Evolutionary conservation across 2,113 vertebrate genomes (phyloP).

Genomic region (Chamaea fasciata): DNA sequence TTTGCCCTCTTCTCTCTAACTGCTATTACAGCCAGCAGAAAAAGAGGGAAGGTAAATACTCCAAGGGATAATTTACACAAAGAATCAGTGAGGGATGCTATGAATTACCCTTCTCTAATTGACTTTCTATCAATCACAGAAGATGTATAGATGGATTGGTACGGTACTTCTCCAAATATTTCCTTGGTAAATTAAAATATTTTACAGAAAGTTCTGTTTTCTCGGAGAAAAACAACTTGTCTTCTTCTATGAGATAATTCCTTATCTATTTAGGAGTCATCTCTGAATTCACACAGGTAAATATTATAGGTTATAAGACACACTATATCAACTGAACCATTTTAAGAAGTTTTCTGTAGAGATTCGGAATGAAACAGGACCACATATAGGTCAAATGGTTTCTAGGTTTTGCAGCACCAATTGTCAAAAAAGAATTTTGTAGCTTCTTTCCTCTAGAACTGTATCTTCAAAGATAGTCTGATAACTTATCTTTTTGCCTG

Average conservation of each 20-base stretch:
- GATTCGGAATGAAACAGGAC: background rate
- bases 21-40: background rate
- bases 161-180: background rate
- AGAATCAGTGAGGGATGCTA: background rate
- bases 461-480: background rate
- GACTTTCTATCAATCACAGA: background rate
- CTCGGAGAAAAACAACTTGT: background rate
- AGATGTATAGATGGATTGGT: background rate
- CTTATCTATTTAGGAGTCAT: background rate
- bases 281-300: background rate
- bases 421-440: background rate
- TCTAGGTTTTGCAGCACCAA: background rate
- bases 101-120: background rate
- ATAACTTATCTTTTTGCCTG: background rate
- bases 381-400: background rate
- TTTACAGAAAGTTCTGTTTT: background rate
- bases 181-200: background rate
- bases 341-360: background rate
- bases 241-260: background rate
- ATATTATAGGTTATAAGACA: background rate
- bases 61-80: background rate
- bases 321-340: fast-evolving
- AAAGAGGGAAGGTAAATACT: background rate
- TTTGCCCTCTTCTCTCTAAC: fast-evolving
- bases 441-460: background rate